Conservation (phyloP, 2,113 vertebrate genomes). For the Pteronura brasiliensis region DNA sequence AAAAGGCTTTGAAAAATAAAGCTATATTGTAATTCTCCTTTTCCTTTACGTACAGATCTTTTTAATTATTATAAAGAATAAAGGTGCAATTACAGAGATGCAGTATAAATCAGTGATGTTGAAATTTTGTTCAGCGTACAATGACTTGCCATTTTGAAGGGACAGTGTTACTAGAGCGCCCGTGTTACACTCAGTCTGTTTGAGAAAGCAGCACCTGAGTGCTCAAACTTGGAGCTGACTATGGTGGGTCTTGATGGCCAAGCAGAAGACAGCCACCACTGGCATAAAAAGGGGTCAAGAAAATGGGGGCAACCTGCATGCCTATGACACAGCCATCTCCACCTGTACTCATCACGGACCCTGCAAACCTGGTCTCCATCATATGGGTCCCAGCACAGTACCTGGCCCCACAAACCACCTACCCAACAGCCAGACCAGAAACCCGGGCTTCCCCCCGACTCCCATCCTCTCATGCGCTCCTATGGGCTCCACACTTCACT, state of each 20-base stretch:
- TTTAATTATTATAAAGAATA: background rate
- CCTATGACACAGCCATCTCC: background rate
- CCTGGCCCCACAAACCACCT: background rate
- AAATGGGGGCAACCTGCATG: background rate
- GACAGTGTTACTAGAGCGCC: accelerated
- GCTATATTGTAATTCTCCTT: background rate
- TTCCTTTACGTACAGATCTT: background rate
- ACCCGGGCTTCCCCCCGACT: background rate
- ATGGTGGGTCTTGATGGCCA: background rate
- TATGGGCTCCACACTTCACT: background rate
- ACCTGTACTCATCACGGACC: background rate
- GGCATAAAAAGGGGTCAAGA: background rate
- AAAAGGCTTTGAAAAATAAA: constrained; percentile 21
- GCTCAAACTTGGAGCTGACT: background rate
- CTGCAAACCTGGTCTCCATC: background rate
- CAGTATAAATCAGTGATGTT: background rate
- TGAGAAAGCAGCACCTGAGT: background rate
- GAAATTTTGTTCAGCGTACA: background rate
- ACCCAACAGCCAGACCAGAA: background rate
- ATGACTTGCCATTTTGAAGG: background rate
- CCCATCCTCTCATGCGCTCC: too few relatives aligned
- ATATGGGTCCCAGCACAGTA: background rate
- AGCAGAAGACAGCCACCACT: background rate
- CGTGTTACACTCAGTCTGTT: background rate
- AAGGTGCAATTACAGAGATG: background rate